Evolutionary conservation across 2,797 vertebrate species (phyloP).

Genomic region (Streptopelia turtur): DNA sequence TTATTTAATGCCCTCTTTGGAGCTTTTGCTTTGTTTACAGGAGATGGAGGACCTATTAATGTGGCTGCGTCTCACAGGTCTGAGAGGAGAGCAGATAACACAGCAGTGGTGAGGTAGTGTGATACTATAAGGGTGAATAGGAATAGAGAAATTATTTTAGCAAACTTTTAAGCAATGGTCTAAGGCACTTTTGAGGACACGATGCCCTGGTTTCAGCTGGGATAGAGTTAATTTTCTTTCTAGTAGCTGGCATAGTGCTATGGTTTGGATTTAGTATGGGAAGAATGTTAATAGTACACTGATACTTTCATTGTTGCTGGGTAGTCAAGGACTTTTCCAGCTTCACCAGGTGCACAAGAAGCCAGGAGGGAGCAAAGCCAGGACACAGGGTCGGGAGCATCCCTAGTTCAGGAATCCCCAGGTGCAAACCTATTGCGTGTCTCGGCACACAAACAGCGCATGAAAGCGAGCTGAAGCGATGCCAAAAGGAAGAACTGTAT

Average conservation of each 20-base stretch:
- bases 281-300: too few relatives aligned
- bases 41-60: neutral
- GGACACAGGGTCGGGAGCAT: neutral
- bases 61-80: neutral
- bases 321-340: too few relatives aligned
- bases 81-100: neutral
- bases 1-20: neutral
- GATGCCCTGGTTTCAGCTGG: too few relatives aligned
- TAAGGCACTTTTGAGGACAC: neutral
- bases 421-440: neutral
- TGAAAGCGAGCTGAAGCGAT: neutral
- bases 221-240: too few relatives aligned
- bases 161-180: neutral
- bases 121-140: neutral
- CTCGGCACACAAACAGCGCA: fast-evolving
- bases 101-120: neutral
- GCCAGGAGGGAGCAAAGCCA: too few relatives aligned
- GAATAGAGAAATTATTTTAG: neutral
- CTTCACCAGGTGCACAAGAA: too few relatives aligned
- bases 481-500: neutral
- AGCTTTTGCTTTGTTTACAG: neutral
- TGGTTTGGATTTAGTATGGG: too few relatives aligned
- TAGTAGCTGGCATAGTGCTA: too few relatives aligned
- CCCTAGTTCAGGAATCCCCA: neutral
- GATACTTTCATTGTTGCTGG: too few relatives aligned